Base-by-base conservation (phyloP, 2,113 vertebrate genomes). In the Prionailurus bengalensis region DNA sequence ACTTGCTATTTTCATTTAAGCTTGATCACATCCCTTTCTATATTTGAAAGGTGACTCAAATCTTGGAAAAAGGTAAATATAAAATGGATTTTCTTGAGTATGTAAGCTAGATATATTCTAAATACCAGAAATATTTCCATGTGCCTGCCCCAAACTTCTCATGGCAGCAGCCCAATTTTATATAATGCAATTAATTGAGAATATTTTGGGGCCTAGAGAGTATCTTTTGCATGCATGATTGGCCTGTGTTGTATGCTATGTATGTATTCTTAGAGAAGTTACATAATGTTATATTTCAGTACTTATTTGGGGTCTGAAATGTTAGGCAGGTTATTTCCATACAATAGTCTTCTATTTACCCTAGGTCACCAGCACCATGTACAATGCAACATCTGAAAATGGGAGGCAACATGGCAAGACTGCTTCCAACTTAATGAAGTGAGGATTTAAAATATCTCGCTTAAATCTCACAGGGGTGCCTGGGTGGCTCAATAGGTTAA, bases 1-100 rank as follows among this genome's bases (percentile, higher is more conserved):
- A 92, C 79, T 78, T 97, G 89, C 73, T 87, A 94, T 97, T 96
- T 97, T 96, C 73, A 94, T 80, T 23, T 36, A 58, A 17, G 19
- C 48, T 96, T 88, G 63, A 92, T n/a, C 39, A 89, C 29, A 86
- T 68, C 5, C 45, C 80, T 78, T 97, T 85, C 65, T 90, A 17
- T 61, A 83, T 81, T 93, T 29, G 27, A 96, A 83, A 92, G 10
- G 33, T 94, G 66, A 95, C 29, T 97, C 70, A 88, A 86, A 89
- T 84, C 31, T 63, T 85, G 39, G 58, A 33, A 85, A 93, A 58
- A 68, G 31, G 25, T 33, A 74, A 79, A 53, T 63, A 53, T 55
- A 90, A 81, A 93, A 42, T 73, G 61, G 5, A 65, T 80, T 87
- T 95, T 88, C 51, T 89, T 89, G 15, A 91, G 1, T 61, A 71